Conservation (phyloP, 2,888 invertebrate species). For the Eupithecia inturbata region DNA sequence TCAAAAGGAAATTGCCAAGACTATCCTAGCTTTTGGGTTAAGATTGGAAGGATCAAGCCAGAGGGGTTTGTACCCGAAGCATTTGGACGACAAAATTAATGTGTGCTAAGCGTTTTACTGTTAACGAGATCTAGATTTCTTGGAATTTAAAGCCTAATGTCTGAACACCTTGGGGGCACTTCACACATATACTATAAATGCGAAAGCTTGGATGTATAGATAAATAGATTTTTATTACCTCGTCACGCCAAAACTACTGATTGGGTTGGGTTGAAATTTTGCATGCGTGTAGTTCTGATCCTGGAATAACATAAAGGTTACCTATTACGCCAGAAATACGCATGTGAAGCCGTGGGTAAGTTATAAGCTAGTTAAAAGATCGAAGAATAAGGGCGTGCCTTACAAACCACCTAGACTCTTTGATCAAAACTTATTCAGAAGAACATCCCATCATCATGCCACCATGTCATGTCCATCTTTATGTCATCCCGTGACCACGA, state of each 20-base stretch:
- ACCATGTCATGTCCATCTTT: no score
- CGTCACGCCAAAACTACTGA: background rate
- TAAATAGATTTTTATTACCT: background rate
- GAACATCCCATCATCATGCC: no score
- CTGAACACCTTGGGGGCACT: background rate
- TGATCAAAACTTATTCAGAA: no score
- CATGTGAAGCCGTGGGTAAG: background rate
- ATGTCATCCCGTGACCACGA: no score
- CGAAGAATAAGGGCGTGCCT: background rate
- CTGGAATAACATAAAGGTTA: background rate
- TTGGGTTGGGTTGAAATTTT: background rate
- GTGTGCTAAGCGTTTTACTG: constrained; percentile 20
- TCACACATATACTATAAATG: background rate
- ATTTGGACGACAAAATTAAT: constrained; percentile 29
- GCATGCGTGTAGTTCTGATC: background rate
- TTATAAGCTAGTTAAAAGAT: background rate
- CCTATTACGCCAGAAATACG: background rate
- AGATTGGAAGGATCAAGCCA: constrained; percentile 31
- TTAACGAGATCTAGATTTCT: constrained; percentile 10
- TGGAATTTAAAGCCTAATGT: constrained; percentile 9
- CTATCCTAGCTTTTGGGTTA: constrained; percentile 31
- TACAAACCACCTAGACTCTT: background rate
- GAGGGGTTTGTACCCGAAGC: constrained; percentile 30
- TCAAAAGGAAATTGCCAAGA: constrained; percentile 27
- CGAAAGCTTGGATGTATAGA: background rate